Base-by-base conservation (phyloP, 2,113 vertebrate genomes). In the Cariama cristata region DNA sequence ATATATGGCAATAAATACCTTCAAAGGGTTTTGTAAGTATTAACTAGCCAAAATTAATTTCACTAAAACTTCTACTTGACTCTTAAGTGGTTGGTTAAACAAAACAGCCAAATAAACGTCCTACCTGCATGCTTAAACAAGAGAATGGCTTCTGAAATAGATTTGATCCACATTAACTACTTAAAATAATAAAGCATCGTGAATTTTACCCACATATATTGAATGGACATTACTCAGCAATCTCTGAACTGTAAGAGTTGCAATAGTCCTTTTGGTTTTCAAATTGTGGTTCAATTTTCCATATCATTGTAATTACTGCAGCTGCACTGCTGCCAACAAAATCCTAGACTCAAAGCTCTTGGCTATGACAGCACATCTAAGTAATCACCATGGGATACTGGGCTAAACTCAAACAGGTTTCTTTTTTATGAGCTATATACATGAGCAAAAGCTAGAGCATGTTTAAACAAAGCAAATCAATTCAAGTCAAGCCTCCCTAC, bases 381-480 rank as follows among this genome's bases (percentile, higher is more conserved):
- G 93, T 50, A 96, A 91, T 97, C 94, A 96, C 74, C 59, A 88
- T 55, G 89, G 95, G 88, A 95, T 94, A 95, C 87, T 26, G 40
- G 40, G 74, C 79, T 96, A 82, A 97, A 97, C 63, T 95, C 82
- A 93, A 97, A 94, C 90, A 93, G 95, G 93, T 96, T 96, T 95
- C 84, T 82, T 82, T 92, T 95, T 94, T 96, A 95, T 90, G 96
- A 96, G 91, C 84, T 87, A 86, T 94, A 91, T 91, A 97, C n/a
- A 82, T 96, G 91, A 94, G 91, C 71, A 96, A 97, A 96, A 96
- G 86, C 83, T 68, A 53, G 77, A 96, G 71, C 96, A 97, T 97
- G 96, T 97, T 97, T 97, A 96, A 97, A 97, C 97, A 97, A 94
- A 95, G 87, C 85, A 96, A 95, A 93, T 97, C 91, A 94, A 85